Base-by-base conservation (phyloP, 2,888 invertebrate genomes). In the Prenolepis imparis region DNA sequence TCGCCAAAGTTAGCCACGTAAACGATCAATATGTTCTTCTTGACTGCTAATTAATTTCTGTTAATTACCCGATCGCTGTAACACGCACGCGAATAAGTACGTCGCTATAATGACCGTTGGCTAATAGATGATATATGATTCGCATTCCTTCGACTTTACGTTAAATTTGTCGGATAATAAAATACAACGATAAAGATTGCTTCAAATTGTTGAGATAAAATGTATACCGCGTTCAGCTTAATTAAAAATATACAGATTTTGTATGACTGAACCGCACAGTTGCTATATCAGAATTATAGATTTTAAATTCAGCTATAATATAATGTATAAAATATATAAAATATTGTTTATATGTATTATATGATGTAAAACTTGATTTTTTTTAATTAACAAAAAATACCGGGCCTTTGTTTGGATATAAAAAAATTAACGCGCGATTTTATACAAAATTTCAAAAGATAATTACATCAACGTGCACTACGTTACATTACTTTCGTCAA, bases 21-120 rank as follows among this genome's bases (percentile, higher is more conserved):
- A 90, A 91, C 90, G 89, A 92, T 91, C 92, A 89, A 91, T 91
- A 90, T 91, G 92, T 92, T 91, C 91, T 88, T 89, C 88, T 86
- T 86, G 88, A 87, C 86, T 88, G 91, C 92, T 93, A 93, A 93
- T 93, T 93, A 93, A 93, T 93, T 92, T 92, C 91, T 90, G 92
- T 92, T 93, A 93, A 93, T 93, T 93, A 93, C 91, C 92, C 85
- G 75, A 80, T 73, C 83, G 52, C 66, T 63, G 82, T 66, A 73
- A 73, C 70, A 80, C 80, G 83, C 83, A 78, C 63, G 68, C 63
- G 84, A 64, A 75, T 67, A 70, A 55, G 41, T 28, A 66, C 68
- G 1, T n/a, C 32, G 57, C 28, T 61, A 61, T 83, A 85, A 88
- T 85, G 84, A 84, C 18, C 57, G 82, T 55, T 21, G 63, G 36